Conservation (phyloP, 2,888 invertebrate genomes). For the Acanthosepion pharaonis region DNA sequence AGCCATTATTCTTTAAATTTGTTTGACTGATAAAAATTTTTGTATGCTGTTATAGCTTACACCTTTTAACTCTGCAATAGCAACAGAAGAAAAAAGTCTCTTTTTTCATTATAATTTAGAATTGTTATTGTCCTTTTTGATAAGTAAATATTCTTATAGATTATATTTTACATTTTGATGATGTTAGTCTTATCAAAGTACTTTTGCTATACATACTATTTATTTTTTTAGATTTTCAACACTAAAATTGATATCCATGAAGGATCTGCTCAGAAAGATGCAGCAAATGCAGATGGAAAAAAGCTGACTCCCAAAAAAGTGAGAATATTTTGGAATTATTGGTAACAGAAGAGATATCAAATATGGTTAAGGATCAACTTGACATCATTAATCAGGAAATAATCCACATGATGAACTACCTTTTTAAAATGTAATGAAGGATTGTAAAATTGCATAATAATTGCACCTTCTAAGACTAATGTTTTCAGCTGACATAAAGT, state of each 20-base stretch:
- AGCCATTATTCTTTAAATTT: neutral
- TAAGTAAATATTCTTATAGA: neutral
- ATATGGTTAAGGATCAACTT: too few species aligned
- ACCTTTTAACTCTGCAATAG: neutral
- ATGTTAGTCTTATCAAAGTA: neutral
- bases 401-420: too few species aligned
- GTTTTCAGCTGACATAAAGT: too few species aligned
- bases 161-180: neutral
- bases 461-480: too few species aligned
- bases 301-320: neutral
- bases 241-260: neutral
- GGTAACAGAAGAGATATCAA: too few species aligned
- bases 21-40: neutral
- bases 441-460: too few species aligned
- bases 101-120: neutral
- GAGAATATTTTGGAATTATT: neutral
- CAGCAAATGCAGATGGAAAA: neutral
- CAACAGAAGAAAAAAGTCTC: neutral
- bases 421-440: too few species aligned
- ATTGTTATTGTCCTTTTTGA: neutral
- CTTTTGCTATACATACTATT: neutral
- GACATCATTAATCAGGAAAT: too few species aligned
- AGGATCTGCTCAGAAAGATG: neutral
- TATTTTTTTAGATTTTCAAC: neutral
- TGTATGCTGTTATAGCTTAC: neutral